Evolutionary conservation across 2,888 invertebrate genomes (phyloP).

Genomic region (Flexamia atlantica): DNA sequence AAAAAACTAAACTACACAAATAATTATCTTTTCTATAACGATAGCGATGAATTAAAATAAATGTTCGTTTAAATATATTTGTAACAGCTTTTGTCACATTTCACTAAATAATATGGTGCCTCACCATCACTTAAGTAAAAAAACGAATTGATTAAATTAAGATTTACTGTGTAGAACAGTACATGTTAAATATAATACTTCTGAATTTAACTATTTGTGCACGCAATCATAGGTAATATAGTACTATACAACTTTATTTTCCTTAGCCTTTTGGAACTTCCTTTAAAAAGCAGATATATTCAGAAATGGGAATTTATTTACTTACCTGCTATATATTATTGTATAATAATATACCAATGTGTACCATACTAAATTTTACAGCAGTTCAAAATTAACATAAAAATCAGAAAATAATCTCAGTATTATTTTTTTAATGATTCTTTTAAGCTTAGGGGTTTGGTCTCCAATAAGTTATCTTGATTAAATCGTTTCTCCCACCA

Average conservation of each 20-base stretch:
- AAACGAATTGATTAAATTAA: background rate
- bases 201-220: background rate
- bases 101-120: conserved; percentile 14
- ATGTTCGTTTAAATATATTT: background rate
- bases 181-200: conserved; percentile 20
- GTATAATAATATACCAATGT: too few relatives aligned
- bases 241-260: background rate
- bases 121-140: background rate
- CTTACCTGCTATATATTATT: too few relatives aligned
- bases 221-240: background rate
- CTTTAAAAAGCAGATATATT: too few relatives aligned
- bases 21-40: background rate
- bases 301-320: too few relatives aligned
- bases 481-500: too few relatives aligned
- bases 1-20: conserved; percentile 31
- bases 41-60: background rate
- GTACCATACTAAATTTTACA: too few relatives aligned
- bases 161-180: background rate
- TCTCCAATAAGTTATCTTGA: too few relatives aligned
- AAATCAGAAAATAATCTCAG: too few relatives aligned
- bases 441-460: too few relatives aligned
- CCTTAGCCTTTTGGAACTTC: too few relatives aligned
- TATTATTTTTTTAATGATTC: too few relatives aligned
- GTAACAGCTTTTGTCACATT: background rate
- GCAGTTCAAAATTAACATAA: too few relatives aligned